Evolutionary conservation across 2,113 vertebrate species (phyloP), one percentile per base, ranked within the genome.

Genomic region (Notarius quadriscutis): DNA sequence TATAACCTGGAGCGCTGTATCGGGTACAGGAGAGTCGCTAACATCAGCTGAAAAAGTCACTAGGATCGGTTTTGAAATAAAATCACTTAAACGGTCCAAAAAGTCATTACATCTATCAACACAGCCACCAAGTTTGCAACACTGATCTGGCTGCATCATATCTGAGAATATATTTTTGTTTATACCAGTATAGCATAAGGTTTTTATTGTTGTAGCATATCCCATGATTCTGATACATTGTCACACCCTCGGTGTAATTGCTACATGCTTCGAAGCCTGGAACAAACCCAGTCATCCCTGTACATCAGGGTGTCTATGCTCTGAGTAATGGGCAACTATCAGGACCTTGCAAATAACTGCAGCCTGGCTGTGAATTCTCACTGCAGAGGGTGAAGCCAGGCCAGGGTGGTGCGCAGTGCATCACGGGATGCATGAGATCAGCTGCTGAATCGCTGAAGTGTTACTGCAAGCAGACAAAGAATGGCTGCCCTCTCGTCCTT

Each of bases 361-460:
- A 85, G 57, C 84, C 84, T 85, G 71, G 71, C 84, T 85, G 84
- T 63, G 84, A 85, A 85, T 77, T 85, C 57, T 62, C 83, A 84
- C 83, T 74, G 50, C 69, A 60, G 83, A 75, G 72, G 53, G 84
- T 85, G 84, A 85, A 62, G 84, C 27, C 71, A 85, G 84, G 57
- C 34, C 84, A 75, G 84, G 72, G 57, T 63, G 55, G 71, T 77
- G 71, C 18, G 34, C 27, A 8, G 51, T 72, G 67, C 30, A 75
- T 74, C 62, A 41, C 17, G 71, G 30, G 84, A 85, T 25, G 55
- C 51, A 60, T 84, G 71, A 85, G 55, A 60, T 85, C 84, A 85
- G 71, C 84, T 77, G 84, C 83, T 77, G 84, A 85, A 77, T 77
- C n/a, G 72, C 57, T 63, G 41, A 85, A 77, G 84, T 60, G 30